Conservation (phyloP, 2,113 vertebrate species). For the Lota lota region DNA sequence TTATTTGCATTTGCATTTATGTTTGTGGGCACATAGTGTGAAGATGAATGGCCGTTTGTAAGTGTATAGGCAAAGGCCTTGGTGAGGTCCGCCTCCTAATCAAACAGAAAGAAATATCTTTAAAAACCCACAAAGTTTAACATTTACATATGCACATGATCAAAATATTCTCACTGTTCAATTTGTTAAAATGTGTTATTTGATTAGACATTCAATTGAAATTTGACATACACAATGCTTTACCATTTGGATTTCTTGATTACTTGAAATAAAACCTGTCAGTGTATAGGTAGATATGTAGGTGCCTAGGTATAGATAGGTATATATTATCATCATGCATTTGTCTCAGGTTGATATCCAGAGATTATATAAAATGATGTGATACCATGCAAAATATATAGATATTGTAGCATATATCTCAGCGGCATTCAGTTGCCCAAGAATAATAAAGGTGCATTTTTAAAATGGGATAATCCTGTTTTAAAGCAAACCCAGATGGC, state of each 20-base stretch:
- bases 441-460: conserved; percentile 44
- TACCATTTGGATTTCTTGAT: too few relatives aligned
- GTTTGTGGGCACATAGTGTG: not conserved
- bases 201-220: too few relatives aligned
- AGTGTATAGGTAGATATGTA: too few relatives aligned
- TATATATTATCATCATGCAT: too few relatives aligned
- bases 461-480: conserved; percentile 63
- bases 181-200: not conserved
- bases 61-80: not conserved
- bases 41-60: not conserved
- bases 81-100: conserved; percentile 1
- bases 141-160: not conserved
- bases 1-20: not conserved
- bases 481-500: conserved; percentile 42
- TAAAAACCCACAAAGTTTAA: not conserved
- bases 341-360: too few relatives aligned
- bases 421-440: conserved; percentile 10
- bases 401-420: not conserved
- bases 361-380: too few relatives aligned
- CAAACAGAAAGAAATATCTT: not conserved
- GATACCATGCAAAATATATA: not conserved
- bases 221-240: too few relatives aligned
- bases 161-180: not conserved
- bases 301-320: too few relatives aligned
- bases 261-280: too few relatives aligned